Conservation (phyloP, 2,797 vertebrate species). For the Chaenodraco wilsoni region DNA sequence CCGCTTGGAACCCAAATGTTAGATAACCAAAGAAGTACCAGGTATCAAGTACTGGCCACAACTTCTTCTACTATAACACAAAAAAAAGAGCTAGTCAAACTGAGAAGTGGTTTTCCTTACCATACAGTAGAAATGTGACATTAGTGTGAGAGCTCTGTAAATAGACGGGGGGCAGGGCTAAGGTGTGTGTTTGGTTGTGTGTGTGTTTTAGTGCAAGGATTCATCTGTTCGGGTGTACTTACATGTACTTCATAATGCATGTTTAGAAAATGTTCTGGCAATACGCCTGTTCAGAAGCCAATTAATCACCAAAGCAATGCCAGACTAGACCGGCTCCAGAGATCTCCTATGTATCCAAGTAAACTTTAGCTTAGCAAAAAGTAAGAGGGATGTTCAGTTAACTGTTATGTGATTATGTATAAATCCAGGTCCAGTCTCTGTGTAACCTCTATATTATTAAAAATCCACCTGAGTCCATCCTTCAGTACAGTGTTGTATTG, state of each 20-base stretch:
- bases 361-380: not conserved
- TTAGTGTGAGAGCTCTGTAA: constrained; percentile 57
- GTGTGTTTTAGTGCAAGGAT: not conserved
- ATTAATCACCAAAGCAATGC: not conserved
- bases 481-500: constrained; percentile 29
- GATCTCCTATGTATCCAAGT: not conserved
- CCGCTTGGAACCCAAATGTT: not conserved
- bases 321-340: not conserved
- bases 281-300: not conserved
- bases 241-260: constrained; percentile 58
- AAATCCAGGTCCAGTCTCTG: constrained; percentile 4
- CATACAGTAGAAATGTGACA: too few species aligned
- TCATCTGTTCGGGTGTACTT: constrained; percentile 9
- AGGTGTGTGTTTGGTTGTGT: constrained; percentile 27
- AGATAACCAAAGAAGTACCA: not conserved
- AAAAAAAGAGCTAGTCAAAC: not conserved
- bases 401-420: not conserved
- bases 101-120: not conserved
- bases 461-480: not conserved
- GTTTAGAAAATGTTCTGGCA: constrained; percentile 10
- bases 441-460: not conserved
- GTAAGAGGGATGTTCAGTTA: not conserved
- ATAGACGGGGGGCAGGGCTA: constrained; percentile 41
- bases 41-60: not conserved
- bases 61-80: not conserved